Percentiles rank a stretch among this genome's conserved stretches.
These are phyloP conservation scores for Tillus elongatus DNA, from an alignment of 2,888 invertebrate genomes.

Conservation along the genomic window DNA sequence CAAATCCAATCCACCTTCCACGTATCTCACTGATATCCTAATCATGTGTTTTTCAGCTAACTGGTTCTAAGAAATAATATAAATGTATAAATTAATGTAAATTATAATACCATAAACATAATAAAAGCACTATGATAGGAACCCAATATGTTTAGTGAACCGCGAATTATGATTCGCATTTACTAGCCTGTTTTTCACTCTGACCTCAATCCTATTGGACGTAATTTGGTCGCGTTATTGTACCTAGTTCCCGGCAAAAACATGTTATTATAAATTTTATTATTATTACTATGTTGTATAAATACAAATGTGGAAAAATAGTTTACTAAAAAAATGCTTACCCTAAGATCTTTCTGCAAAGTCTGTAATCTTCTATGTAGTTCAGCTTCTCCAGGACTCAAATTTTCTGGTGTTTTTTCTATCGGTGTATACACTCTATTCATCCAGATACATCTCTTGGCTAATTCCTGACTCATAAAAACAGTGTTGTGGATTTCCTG, in stretches of 20 bases:
- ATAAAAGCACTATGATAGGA: too few species aligned
- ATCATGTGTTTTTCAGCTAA: slow-evolving; percentile 65
- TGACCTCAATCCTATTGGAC: too few species aligned
- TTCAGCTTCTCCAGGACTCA: slow-evolving; percentile 51
- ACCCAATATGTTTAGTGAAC: too few species aligned
- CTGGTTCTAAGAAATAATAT: slow-evolving; percentile 47
- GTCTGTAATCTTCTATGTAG: slow-evolving; percentile 59
- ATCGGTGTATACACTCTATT: slow-evolving; percentile 52
- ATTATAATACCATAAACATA: slow-evolving; percentile 1
- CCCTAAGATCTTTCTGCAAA: slow-evolving; percentile 64
- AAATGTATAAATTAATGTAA: background rate
- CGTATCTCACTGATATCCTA: slow-evolving; percentile 48
- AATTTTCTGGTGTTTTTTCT: slow-evolving; percentile 48
- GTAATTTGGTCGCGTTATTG: too few species aligned
- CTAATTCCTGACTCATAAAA: slow-evolving; percentile 68
- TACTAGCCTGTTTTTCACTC: too few species aligned
- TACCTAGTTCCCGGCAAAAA: too few species aligned
- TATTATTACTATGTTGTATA: too few species aligned
- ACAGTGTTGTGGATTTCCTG: slow-evolving; percentile 75
- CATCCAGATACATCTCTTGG: slow-evolving; percentile 72
- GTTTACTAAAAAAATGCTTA: slow-evolving; percentile 37
- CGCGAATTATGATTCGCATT: too few species aligned
- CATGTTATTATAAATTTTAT: too few species aligned
- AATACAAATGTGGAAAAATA: too few species aligned
- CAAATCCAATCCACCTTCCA: slow-evolving; percentile 44